Conservation (phyloP, 2,888 invertebrate genomes). For the Panorpa germanica region DNA sequence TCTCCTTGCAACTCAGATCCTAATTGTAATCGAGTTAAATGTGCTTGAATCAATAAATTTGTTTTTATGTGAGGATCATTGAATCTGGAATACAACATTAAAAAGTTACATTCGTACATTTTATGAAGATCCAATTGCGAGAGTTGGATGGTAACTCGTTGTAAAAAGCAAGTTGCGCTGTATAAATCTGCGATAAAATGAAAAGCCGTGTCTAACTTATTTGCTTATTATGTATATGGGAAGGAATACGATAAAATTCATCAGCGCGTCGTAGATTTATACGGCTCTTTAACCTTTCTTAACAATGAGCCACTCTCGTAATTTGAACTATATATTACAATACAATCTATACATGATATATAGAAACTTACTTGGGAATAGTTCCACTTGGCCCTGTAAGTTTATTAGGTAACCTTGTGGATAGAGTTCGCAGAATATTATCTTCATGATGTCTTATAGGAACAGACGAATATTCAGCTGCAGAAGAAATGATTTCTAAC, state of each 20-base stretch:
- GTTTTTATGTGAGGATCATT: slow-evolving; percentile 97
- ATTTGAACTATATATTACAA: neutral
- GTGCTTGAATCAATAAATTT: slow-evolving; percentile 87
- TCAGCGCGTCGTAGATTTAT: too few species aligned
- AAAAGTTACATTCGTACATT: neutral
- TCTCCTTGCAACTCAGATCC: slow-evolving; percentile 95
- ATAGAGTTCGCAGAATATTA: slow-evolving; percentile 44
- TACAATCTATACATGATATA: neutral
- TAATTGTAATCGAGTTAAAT: slow-evolving; percentile 82
- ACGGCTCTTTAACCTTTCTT: too few species aligned
- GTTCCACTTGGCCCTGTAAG: slow-evolving; percentile 36
- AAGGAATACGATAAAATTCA: too few species aligned
- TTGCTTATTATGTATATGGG: too few species aligned
- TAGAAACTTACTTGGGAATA: slow-evolving; percentile 49
- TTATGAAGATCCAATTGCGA: neutral
- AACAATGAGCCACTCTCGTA: too few species aligned
- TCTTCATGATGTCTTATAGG: slow-evolving; percentile 93
- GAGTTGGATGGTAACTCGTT: neutral
- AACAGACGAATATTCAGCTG: slow-evolving; percentile 89
- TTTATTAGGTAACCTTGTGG: slow-evolving; percentile 37
- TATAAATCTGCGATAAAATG: too few species aligned
- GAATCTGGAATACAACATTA: slow-evolving; percentile 32
- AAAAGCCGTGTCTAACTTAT: too few species aligned
- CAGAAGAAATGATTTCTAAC: slow-evolving; percentile 93
- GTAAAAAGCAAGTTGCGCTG: neutral